Conservation (phyloP, 2,113 vertebrate genomes). For the Gadus macrocephalus region DNA sequence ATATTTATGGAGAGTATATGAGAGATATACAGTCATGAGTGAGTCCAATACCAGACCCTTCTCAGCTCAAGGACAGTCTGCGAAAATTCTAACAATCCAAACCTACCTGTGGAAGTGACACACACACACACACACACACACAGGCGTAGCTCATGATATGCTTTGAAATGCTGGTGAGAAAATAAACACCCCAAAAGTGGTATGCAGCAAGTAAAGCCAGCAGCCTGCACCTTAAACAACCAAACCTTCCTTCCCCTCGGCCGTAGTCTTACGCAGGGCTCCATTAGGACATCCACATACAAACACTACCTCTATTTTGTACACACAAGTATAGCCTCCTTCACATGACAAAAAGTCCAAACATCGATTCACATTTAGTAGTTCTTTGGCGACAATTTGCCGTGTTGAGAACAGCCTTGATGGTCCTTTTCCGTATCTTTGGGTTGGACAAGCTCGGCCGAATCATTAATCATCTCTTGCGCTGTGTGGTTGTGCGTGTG, state of each 20-base stretch:
- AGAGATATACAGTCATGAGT: too few relatives aligned
- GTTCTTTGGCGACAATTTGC: slow-evolving; percentile 19
- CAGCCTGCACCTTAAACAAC: slow-evolving; percentile 30
- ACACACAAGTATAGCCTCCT: slow-evolving; percentile 21
- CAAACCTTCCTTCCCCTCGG: too few relatives aligned
- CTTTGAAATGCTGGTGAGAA: slow-evolving; percentile 21
- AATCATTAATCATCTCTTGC: slow-evolving; percentile 28
- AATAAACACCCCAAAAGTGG: background rate
- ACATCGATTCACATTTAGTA: slow-evolving; percentile 15
- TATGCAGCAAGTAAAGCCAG: slow-evolving; percentile 26
- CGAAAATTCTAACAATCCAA: too few relatives aligned
- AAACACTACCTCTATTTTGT: slow-evolving; percentile 56
- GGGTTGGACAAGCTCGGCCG: slow-evolving; percentile 4
- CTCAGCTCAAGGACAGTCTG: too few relatives aligned
- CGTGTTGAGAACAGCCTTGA: slow-evolving; percentile 10
- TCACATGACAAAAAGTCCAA: slow-evolving; percentile 2
- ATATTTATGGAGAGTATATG: too few relatives aligned
- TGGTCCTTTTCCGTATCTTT: background rate
- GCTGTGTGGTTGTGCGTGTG: background rate
- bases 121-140: too few relatives aligned
- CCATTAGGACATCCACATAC: slow-evolving; percentile 33
- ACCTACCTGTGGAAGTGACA: too few relatives aligned
- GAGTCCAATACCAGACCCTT: too few relatives aligned
- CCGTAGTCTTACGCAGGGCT: slow-evolving; percentile 2
- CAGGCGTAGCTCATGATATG: too few relatives aligned